Percentiles rank a stretch among this genome's conserved stretches.
phyloP scores from a whole-genome alignment of 2,797 vertebrate genomes.

The Oreochromis grahami region DNA sequence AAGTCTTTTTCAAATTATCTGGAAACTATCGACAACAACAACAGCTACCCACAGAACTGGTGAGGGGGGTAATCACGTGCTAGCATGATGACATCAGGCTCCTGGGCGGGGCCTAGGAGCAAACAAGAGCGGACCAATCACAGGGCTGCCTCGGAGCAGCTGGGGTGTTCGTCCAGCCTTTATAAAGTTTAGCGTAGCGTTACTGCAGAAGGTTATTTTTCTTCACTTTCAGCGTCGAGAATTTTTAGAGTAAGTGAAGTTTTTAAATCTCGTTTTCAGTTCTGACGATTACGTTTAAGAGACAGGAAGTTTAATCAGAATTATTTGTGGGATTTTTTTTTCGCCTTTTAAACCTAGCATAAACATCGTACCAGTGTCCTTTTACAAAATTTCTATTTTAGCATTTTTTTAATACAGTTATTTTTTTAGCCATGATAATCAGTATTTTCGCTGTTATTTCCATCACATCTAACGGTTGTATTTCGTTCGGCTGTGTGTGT shows the following conservation, averaged over 20 bases:
- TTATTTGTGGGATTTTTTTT: accelerated
- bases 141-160: not conserved
- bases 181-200: conserved; percentile 57
- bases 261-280: accelerated
- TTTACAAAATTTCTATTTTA: accelerated
- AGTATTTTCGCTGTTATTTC: accelerated
- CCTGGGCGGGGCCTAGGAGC: not conserved
- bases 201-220: accelerated
- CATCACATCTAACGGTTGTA: accelerated
- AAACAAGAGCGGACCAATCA: conserved; percentile 61
- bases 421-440: not conserved
- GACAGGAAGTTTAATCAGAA: not conserved
- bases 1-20: not conserved
- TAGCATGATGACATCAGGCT: not conserved
- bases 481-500: not conserved
- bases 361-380: not conserved
- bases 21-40: not conserved
- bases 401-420: not conserved
- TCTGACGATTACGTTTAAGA: accelerated
- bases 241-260: conserved; percentile 28
- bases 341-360: not conserved
- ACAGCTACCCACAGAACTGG: not conserved
- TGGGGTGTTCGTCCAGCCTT: not conserved
- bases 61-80: conserved; percentile 65
- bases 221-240: accelerated